These are phyloP conservation scores for Peromyscus eremicus DNA, from an alignment of 2,797 vertebrate genomes.

Conservation along the genomic window DNA sequence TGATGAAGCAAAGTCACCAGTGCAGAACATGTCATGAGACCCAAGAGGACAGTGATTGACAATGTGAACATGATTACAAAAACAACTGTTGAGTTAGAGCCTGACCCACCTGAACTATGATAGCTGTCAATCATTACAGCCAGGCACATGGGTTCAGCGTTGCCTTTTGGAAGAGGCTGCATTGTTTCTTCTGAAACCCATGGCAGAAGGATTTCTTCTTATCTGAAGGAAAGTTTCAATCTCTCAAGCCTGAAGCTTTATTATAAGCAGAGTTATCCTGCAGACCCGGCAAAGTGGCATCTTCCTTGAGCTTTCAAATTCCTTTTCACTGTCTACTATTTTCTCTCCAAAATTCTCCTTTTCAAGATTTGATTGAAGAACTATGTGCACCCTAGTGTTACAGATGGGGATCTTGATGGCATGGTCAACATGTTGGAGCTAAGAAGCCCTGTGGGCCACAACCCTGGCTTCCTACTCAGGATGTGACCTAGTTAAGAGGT, in stretches of 20 bases:
- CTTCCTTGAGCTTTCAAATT: background rate
- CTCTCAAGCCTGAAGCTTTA: background rate
- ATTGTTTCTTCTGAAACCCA: background rate
- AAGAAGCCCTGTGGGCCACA: too few relatives aligned
- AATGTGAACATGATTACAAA: background rate
- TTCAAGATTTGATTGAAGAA: background rate
- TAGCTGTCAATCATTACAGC: background rate
- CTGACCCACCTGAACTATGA: background rate
- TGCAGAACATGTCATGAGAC: background rate
- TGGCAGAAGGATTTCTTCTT: background rate
- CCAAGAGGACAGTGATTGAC: background rate
- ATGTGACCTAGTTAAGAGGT: background rate
- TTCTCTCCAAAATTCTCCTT: background rate
- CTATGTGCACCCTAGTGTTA: background rate
- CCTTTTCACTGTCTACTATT: background rate
- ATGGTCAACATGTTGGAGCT: fast-evolving
- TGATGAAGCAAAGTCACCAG: background rate
- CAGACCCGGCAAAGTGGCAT: background rate
- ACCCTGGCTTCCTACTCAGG: too few relatives aligned
- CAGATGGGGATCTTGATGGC: background rate
- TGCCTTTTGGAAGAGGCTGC: background rate
- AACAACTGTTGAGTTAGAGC: background rate
- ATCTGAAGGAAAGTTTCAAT: background rate
- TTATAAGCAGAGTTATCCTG: fast-evolving
- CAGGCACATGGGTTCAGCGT: background rate